phyloP scores from a whole-genome alignment of 2,113 vertebrate species.

The Syngnathus floridae region DNA sequence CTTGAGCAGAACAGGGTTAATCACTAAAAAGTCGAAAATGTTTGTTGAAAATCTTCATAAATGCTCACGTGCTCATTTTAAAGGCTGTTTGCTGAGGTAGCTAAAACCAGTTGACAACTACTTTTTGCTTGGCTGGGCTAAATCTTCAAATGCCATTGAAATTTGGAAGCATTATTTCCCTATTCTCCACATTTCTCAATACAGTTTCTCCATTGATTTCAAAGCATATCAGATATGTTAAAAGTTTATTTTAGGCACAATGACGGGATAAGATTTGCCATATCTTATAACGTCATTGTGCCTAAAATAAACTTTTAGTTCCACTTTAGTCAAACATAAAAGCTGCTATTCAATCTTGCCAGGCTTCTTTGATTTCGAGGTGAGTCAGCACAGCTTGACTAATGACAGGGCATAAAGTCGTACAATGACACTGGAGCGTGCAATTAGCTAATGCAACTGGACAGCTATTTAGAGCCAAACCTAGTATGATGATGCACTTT shows the following conservation, averaged over 20 bases:
- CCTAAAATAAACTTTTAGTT: background rate
- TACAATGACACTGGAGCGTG: slow-evolving; percentile 21
- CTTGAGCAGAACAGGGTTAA: too few species aligned
- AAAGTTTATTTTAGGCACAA: too few species aligned
- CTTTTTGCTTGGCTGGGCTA: too few species aligned
- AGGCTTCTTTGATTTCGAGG: background rate
- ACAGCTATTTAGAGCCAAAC: slow-evolving; percentile 29
- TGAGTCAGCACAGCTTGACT: slow-evolving; percentile 28
- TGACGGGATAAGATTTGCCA: too few species aligned
- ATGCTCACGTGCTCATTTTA: too few species aligned
- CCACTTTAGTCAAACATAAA: background rate
- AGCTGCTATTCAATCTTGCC: background rate
- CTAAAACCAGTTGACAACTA: too few species aligned
- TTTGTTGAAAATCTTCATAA: too few species aligned
- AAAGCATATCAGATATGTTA: background rate
- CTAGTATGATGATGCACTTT: slow-evolving; percentile 51
- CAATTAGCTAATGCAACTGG: slow-evolving; percentile 59
- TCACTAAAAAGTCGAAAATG: too few species aligned
- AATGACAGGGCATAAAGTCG: slow-evolving; percentile 29
- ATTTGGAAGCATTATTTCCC: background rate
- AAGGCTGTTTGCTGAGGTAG: too few species aligned
- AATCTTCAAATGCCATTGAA: background rate
- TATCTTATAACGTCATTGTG: background rate
- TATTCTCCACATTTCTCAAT: background rate
- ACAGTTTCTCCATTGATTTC: background rate